These are phyloP conservation scores for Cecropterus lyciades DNA, from an alignment of 1,140 invertebrate species.

Conservation along the genomic window DNA sequence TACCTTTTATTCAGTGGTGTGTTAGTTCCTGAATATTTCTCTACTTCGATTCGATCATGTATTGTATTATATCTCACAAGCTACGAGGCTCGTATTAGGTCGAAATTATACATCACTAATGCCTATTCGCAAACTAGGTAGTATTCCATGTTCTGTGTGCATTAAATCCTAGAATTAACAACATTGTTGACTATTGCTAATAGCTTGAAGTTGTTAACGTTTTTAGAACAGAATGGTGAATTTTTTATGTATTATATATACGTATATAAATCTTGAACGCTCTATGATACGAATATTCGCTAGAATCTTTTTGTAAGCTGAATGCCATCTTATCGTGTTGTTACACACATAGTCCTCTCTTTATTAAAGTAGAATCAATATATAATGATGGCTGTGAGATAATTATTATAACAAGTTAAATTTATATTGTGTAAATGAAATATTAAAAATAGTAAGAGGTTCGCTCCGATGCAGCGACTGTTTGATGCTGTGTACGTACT, in stretches of 20 bases:
- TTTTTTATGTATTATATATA: slow-evolving; percentile 83
- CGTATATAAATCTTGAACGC: slow-evolving; percentile 75
- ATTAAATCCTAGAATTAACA: slow-evolving; percentile 79
- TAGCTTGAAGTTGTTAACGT: slow-evolving; percentile 83
- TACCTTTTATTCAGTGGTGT: slow-evolving; percentile 38
- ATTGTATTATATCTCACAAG: slow-evolving; percentile 32
- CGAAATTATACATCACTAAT: slow-evolving; percentile 47
- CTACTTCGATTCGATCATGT: slow-evolving; percentile 42
- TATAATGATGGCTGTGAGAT: slow-evolving; percentile 84
- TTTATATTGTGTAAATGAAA: slow-evolving; percentile 80
- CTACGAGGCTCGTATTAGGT: slow-evolving; percentile 32
- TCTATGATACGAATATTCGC: slow-evolving; percentile 79
- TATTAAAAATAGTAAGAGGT: slow-evolving; percentile 67
- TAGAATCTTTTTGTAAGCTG: slow-evolving; percentile 81
- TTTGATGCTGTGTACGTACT: slow-evolving; percentile 44
- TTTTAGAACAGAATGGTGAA: slow-evolving; percentile 81
- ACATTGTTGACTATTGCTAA: slow-evolving; percentile 84
- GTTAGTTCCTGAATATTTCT: slow-evolving; percentile 49
- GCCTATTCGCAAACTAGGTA: slow-evolving; percentile 55
- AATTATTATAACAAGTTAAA: slow-evolving; percentile 82
- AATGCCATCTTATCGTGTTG: slow-evolving; percentile 77
- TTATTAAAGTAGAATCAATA: slow-evolving; percentile 83
- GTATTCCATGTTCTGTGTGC: slow-evolving; percentile 74
- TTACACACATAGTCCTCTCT: slow-evolving; percentile 80
- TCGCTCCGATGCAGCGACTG: slow-evolving; percentile 59